Conservation (phyloP, 2,888 invertebrate species). For the Noctua comes region DNA sequence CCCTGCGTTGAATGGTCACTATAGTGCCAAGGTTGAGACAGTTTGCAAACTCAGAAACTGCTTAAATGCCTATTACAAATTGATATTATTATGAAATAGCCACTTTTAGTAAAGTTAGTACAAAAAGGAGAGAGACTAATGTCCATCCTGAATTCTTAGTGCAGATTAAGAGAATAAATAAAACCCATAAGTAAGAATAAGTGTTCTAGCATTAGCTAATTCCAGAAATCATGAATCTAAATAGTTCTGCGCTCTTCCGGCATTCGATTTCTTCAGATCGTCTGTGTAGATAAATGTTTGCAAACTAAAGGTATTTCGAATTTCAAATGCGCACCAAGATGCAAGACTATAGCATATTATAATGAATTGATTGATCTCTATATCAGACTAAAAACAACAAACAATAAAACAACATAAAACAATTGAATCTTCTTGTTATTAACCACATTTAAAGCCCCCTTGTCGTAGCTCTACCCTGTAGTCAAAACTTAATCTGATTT, state of each 20-base stretch:
- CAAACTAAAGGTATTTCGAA: too few relatives aligned
- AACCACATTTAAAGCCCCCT: neutral
- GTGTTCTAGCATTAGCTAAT: too few relatives aligned
- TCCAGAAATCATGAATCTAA: neutral
- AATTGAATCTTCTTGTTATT: neutral
- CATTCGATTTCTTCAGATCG: neutral
- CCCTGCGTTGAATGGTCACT: conserved; percentile 11
- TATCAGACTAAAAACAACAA: neutral
- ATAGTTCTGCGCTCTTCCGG: neutral
- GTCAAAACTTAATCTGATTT: neutral
- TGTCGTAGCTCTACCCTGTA: neutral
- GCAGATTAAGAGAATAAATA: neutral
- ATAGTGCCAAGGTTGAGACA: conserved; percentile 9
- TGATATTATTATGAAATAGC: too few relatives aligned
- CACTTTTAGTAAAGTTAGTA: neutral
- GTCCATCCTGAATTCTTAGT: neutral
- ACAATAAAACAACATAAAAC: neutral
- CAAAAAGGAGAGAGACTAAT: neutral
- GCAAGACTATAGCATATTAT: neutral
- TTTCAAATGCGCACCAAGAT: neutral
- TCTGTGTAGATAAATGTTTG: neutral
- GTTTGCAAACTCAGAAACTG: conserved; percentile 1
- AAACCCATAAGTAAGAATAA: too few relatives aligned
- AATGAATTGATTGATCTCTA: neutral
- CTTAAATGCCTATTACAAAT: neutral